Conservation (phyloP, 2,888 invertebrate species). For the Ormia ochracea region DNA sequence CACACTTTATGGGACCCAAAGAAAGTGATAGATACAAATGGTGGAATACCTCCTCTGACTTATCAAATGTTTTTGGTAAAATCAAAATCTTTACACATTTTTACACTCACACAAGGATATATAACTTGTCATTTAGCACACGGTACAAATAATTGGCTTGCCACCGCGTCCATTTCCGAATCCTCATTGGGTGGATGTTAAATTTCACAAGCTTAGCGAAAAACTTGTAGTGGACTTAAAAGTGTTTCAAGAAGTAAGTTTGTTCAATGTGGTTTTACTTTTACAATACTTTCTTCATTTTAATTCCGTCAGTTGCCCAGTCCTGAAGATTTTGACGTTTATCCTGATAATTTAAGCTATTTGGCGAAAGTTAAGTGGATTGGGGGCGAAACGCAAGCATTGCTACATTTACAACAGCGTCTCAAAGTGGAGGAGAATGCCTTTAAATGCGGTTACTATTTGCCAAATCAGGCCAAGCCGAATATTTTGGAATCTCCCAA, state of each 20-base stretch:
- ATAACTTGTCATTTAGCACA: constrained; percentile 78
- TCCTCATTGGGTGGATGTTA: constrained; percentile 76
- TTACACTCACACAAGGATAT: neutral
- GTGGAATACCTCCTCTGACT: constrained; percentile 84
- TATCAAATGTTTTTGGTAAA: constrained; percentile 83
- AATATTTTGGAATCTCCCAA: constrained; percentile 83
- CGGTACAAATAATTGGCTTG: constrained; percentile 80
- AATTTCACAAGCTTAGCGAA: constrained; percentile 78
- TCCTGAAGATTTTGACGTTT: constrained; percentile 80
- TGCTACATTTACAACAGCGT: constrained; percentile 79
- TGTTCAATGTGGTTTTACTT: neutral
- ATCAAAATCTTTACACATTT: neutral
- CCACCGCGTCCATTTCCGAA: constrained; percentile 80
- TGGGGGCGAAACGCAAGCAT: constrained; percentile 83
- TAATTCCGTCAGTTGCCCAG: constrained; percentile 76
- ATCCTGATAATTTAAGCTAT: constrained; percentile 75
- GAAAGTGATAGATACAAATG: constrained; percentile 82
- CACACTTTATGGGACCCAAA: constrained; percentile 86
- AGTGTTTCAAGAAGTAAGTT: constrained; percentile 78
- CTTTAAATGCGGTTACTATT: constrained; percentile 79
- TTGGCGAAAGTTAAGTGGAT: constrained; percentile 78
- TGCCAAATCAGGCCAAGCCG: constrained; percentile 84
- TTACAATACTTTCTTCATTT: neutral
- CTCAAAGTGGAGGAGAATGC: constrained; percentile 80
- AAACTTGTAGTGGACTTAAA: constrained; percentile 78